Base-by-base conservation (phyloP, 2,888 invertebrate species). In the Drosophila dives region DNA sequence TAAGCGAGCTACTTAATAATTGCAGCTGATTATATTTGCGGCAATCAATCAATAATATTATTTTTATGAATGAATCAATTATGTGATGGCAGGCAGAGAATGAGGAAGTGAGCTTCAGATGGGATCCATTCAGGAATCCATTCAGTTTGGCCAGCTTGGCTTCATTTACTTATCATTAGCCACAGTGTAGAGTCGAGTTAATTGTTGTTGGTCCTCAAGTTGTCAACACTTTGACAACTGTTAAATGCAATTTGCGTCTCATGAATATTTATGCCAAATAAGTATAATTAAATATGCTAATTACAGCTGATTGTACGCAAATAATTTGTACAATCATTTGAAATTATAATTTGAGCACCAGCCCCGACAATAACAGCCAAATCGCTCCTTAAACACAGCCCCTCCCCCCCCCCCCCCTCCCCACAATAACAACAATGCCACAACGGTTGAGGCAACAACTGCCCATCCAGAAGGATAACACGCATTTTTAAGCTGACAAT, bases 211-310 rank as follows among this genome's bases (percentile, higher is more conserved):
- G 56, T 72, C 49, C 64, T 55, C 72, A 69, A 75, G 75, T 83
- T 81, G 81, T 83, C 85, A 77, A 77, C 81, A 77, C 75, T 79
- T 77, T 76, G 66, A 67, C 70, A 72, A 69, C 64, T 63, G 86
- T 81, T 83, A 55, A 74, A 75, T 79, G 84, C 76, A 80, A 81
- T 84, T 81, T 83, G 75, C 68, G 73, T 58, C 80, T 86, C 83
- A 86, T 86, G 86, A 87, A 86, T 86, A 86, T 86, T 87, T 87
- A 86, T 87, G 80, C 69, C 55, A 65, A 71, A 84, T 80, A 65
- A 71, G 81, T 81, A 80, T 84, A 87, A 87, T 87, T 87, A 85
- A 88, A 87, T 81, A 87, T 87, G 86, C 85, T 83, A 87, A 87
- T 87, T 88, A 85, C 80, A 77, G 80, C 88, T 87, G 86, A 87